phyloP scores from a whole-genome alignment of 2,113 vertebrate species.

The Apus apus region DNA sequence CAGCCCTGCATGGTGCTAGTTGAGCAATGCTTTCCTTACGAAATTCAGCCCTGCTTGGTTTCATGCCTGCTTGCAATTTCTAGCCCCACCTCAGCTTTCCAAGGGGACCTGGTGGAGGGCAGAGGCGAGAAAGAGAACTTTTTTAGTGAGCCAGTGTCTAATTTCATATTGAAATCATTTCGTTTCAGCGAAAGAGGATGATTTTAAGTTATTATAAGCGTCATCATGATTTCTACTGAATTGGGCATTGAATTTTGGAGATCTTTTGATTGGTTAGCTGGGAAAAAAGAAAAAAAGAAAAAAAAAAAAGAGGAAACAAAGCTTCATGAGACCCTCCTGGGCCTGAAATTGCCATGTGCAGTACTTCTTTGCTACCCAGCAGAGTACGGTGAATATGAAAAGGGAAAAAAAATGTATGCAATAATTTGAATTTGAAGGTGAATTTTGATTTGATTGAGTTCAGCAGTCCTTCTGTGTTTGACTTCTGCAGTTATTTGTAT shows the following conservation, averaged over 20 bases:
- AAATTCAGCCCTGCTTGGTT: background rate
- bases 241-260: background rate
- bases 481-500: slow-evolving; percentile 41
- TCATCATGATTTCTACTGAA: background rate
- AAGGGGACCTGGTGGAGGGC: background rate
- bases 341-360: background rate
- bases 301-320: background rate
- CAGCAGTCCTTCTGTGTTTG: background rate
- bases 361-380: background rate
- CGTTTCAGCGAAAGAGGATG: background rate
- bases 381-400: background rate
- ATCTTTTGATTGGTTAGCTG: background rate
- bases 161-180: background rate
- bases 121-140: background rate
- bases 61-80: background rate
- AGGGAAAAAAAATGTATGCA: background rate
- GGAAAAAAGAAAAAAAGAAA: too few species aligned
- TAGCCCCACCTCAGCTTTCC: background rate
- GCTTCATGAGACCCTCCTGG: background rate
- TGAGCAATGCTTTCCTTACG: background rate
- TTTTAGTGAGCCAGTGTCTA: background rate
- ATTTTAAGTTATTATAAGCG: background rate
- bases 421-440: slow-evolving; percentile 35
- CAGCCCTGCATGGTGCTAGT: background rate
- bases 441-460: slow-evolving; percentile 35